Evolutionary conservation across 37 sponge, comb jelly and placozoan species (phyloP), one percentile per base, ranked within the genome.

Genomic region (Diacarnus erythraeanus): DNA sequence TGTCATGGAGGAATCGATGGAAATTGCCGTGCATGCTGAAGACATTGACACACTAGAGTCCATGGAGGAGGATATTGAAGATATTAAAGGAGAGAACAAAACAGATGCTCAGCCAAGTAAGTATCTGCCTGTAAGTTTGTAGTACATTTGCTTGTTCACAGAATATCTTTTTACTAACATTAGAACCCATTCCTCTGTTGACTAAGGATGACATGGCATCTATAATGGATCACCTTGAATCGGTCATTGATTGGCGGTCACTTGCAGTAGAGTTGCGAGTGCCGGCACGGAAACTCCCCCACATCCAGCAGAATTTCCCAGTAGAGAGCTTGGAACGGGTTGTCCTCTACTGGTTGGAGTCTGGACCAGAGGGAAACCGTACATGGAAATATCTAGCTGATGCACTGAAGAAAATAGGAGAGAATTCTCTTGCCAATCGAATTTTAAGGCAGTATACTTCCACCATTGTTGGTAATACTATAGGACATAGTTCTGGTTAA

Each of bases 261-360:
- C 78, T 77, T 57, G 78, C 66, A 23, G 43, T 77, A 8, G 38
- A 57, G 63, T 30, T 77, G 26, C 64, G 78, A 21, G 64, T 77
- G 5, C 58, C 66, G 17, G 66, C 33, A 65, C 66, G 66, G 35
- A 65, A 65, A 35, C 34, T 65, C 2, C 29, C 33, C 30, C 66
- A 65, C 30, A 65, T 65, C 66, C 66, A 65, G 34, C 66, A 65
- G 33, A 65, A 65, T 31, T 30, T 31, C 66, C 66, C 66, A 20
- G 66, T 65, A 35, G 66, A 65, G 34, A 65, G 66, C 31, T 10
- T 65, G 66, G 66, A 65, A 35, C 30, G 33, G 35, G 66, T 65
- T 3, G 17, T 65, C 17, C 66, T 65, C 34, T 65, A 65, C 34
- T 65, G 66, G 66, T 15, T 65, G 33, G 51, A 47, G 12, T 15